phyloP scores from a whole-genome alignment of 2,797 vertebrate species.

The Brachyalestes nurse region DNA sequence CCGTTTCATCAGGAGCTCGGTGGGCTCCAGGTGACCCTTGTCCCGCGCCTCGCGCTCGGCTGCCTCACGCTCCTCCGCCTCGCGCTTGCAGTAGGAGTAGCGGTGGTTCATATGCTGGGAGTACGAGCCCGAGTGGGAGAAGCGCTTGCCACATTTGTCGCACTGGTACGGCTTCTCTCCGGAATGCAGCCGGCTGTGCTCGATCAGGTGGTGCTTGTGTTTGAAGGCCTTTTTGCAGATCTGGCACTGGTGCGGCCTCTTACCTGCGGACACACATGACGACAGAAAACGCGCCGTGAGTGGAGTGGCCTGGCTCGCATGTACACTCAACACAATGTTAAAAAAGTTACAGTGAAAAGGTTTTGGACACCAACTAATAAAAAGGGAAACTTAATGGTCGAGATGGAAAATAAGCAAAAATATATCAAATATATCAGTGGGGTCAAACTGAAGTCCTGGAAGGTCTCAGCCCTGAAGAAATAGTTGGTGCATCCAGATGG shows the following conservation, averaged over 20 bases:
- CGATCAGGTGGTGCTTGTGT: slow-evolving; percentile 99
- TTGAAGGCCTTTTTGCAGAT: slow-evolving; percentile 99
- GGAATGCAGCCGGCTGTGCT: slow-evolving; percentile 96
- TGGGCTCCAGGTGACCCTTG: slow-evolving; percentile 95
- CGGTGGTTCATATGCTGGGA: slow-evolving; percentile 99
- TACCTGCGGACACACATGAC: slow-evolving; percentile 84
- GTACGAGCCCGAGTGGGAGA: slow-evolving; percentile 98
- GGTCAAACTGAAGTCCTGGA: not conserved
- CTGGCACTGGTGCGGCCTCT: slow-evolving; percentile 98
- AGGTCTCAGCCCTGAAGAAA: not conserved
- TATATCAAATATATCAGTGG: slow-evolving; percentile 11
- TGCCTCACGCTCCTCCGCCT: slow-evolving; percentile 96
- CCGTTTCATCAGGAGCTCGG: slow-evolving; percentile 96
- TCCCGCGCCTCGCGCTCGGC: slow-evolving; percentile 93
- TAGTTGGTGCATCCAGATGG: not conserved
- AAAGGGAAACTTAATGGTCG: slow-evolving; percentile 25
- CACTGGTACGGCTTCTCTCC: slow-evolving; percentile 83
- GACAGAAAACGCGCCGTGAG: slow-evolving; percentile 25
- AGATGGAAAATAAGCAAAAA: slow-evolving; percentile 37
- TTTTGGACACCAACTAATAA: slow-evolving; percentile 47
- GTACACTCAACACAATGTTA: slow-evolving; percentile 21
- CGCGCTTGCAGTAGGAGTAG: slow-evolving; percentile 99
- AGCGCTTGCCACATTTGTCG: slow-evolving; percentile 91
- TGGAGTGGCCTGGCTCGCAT: not conserved
- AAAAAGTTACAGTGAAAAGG: slow-evolving; percentile 46